phyloP scores from a whole-genome alignment of 2,888 invertebrate genomes.

The Ichneumon xanthorius region DNA sequence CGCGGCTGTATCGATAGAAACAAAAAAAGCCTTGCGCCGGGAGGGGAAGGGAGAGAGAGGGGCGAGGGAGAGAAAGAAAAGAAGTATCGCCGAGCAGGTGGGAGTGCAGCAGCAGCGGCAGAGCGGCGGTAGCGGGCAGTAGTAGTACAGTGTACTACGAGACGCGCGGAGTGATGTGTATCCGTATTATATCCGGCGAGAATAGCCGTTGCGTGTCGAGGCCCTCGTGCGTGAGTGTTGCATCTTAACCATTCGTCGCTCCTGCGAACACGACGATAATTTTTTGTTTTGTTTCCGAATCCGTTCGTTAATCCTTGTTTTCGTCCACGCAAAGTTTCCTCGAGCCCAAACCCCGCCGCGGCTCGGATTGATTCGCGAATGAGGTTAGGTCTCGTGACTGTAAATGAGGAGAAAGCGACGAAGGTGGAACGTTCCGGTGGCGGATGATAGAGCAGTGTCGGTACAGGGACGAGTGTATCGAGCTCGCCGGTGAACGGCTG shows the following conservation, averaged over 20 bases:
- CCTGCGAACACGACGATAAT: not conserved
- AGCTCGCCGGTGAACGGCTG: constrained; percentile 1
- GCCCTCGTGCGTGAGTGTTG: constrained; percentile 15
- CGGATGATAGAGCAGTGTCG: constrained; percentile 40
- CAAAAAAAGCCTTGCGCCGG: not conserved
- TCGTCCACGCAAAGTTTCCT: not conserved
- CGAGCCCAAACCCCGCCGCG: no score
- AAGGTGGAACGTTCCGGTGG: constrained; percentile 31
- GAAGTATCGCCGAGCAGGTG: constrained; percentile 7
- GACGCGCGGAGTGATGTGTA: constrained; percentile 39
- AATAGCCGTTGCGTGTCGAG: constrained; percentile 32
- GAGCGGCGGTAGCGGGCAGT: constrained; percentile 1
- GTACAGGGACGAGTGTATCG: not conserved
- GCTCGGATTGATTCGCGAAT: constrained; percentile 31
- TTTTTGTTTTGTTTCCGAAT: not conserved
- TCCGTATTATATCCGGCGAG: constrained; percentile 43
- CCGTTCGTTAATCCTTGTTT: not conserved
- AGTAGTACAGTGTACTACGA: constrained; percentile 33
- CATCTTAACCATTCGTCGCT: not conserved
- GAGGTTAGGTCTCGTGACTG: constrained; percentile 24
- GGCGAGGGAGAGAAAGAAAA: not conserved
- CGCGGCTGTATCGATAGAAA: not conserved
- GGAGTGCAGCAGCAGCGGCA: constrained; percentile 26
- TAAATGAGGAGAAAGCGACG: constrained; percentile 62
- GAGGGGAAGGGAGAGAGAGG: not conserved